Percentiles rank a stretch among this genome's conserved stretches.
phyloP scores from a whole-genome alignment of 1,140 invertebrate genomes.

The Mesaphorura yosii region DNA sequence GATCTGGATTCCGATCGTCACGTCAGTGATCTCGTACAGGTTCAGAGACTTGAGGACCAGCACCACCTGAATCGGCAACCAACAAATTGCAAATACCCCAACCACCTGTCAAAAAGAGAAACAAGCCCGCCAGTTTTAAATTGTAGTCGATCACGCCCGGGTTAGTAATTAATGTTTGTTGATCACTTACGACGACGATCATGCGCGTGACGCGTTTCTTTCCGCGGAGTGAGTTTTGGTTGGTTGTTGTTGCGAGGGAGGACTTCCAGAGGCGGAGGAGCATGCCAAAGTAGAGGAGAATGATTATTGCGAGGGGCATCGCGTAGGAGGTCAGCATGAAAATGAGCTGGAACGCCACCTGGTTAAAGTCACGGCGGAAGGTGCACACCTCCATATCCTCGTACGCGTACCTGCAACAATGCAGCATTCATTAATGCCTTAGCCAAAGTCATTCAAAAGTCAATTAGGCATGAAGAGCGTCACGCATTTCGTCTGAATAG shows the following conservation, averaged over 20 bases:
- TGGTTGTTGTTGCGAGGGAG: constrained; percentile 53
- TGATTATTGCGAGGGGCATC: constrained; percentile 69
- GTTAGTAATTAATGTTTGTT: too few species aligned
- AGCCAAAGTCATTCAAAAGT: too few species aligned
- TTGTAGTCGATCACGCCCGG: too few species aligned
- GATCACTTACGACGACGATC: constrained; percentile 89
- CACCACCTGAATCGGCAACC: constrained; percentile 83
- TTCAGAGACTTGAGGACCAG: constrained; percentile 64
- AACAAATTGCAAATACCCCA: constrained; percentile 80
- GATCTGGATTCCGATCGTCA: constrained; percentile 62
- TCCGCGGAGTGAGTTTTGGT: constrained; percentile 59
- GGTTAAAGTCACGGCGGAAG: constrained; percentile 47
- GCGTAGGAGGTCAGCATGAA: constrained; percentile 79
- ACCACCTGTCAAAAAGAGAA: too few species aligned
- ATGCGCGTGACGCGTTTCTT: constrained; percentile 84
- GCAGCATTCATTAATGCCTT: too few species aligned
- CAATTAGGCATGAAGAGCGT: too few species aligned
- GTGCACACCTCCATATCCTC: constrained; percentile 24
- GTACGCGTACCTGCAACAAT: constrained; percentile 30
- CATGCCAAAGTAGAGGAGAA: constrained; percentile 82
- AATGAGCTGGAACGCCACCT: constrained; percentile 58
- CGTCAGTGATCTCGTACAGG: constrained; percentile 49
- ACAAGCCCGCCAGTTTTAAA: too few species aligned
- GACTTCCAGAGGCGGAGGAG: constrained; percentile 75
- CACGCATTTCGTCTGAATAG: too few species aligned